A percentile compares a stretch with the other conserved stretches of the same genome.
Conservation (phyloP, 2,113 vertebrate species). For the Pavo muticus region DNA sequence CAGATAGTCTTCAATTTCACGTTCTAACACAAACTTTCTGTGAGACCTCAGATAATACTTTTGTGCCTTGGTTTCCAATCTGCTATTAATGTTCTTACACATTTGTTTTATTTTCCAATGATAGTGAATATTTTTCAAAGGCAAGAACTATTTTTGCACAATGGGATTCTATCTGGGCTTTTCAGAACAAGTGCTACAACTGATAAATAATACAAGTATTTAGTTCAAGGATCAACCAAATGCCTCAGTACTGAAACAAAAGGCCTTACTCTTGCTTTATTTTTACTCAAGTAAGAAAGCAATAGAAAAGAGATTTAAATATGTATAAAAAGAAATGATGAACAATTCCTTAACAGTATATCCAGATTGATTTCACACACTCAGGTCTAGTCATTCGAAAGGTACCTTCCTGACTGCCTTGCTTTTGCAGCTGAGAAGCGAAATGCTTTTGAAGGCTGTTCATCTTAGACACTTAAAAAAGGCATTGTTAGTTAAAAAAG, state of each 20-base stretch:
- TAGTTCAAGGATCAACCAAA: slow-evolving; percentile 37
- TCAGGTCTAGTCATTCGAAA: not conserved
- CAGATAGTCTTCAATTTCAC: not conserved
- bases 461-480: not conserved
- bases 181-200: slow-evolving; percentile 5
- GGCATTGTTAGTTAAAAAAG: not conserved
- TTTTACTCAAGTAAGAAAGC: not conserved
- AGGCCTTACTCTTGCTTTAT: not conserved
- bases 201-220: not conserved
- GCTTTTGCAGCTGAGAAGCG: not conserved
- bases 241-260: not conserved
- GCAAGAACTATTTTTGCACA: not conserved
- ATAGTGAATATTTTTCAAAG: not conserved
- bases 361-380: not conserved
- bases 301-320: not conserved
- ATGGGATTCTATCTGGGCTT: not conserved
- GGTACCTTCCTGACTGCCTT: not conserved
- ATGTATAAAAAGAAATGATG: not conserved
- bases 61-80: not conserved
- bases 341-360: not conserved
- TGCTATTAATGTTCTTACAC: not conserved
- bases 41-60: not conserved
- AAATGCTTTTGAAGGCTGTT: not conserved
- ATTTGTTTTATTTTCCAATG: slow-evolving; percentile 3
- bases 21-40: not conserved